These are phyloP conservation scores for Ictalurus punctatus DNA, from an alignment of 2,113 vertebrate species.

Conservation along the genomic window DNA sequence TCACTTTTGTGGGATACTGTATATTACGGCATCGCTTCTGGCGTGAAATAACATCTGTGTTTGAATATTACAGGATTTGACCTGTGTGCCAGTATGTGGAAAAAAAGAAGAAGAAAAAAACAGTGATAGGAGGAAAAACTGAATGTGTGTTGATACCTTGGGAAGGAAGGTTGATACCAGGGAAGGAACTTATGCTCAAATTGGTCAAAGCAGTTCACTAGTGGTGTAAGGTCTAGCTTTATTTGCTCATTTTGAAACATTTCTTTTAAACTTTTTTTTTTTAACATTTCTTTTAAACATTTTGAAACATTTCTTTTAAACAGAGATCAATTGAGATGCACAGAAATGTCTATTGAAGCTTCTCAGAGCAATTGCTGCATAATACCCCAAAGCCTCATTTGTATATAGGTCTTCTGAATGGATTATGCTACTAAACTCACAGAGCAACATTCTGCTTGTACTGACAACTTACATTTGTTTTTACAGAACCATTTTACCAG, in stretches of 20 bases:
- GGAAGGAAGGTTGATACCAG: neutral
- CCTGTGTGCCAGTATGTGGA: neutral
- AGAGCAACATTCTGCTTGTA: neutral
- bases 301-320: too few relatives aligned
- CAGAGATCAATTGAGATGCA: too few relatives aligned
- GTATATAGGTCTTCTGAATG: neutral
- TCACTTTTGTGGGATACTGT: too few relatives aligned
- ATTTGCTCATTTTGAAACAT: neutral
- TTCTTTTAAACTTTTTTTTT: too few relatives aligned
- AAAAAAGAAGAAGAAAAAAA: neutral
- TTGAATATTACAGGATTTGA: neutral
- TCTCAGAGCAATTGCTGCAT: neutral
- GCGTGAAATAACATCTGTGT: neutral
- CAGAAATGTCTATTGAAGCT: conserved; percentile 8
- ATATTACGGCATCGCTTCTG: neutral
- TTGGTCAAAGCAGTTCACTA: neutral
- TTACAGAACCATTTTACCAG: neutral
- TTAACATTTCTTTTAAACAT: too few relatives aligned
- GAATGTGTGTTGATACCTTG: neutral
- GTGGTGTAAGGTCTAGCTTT: neutral
- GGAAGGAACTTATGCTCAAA: neutral
- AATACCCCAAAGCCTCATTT: conserved; percentile 11
- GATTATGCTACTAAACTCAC: neutral
- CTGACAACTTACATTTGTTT: neutral
- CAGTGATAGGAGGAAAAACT: neutral